Percentiles rank a stretch among this genome's conserved stretches.
These are phyloP conservation scores for Scylla paramamosain DNA, from an alignment of 1,140 invertebrate species.

Conservation along the genomic window DNA sequence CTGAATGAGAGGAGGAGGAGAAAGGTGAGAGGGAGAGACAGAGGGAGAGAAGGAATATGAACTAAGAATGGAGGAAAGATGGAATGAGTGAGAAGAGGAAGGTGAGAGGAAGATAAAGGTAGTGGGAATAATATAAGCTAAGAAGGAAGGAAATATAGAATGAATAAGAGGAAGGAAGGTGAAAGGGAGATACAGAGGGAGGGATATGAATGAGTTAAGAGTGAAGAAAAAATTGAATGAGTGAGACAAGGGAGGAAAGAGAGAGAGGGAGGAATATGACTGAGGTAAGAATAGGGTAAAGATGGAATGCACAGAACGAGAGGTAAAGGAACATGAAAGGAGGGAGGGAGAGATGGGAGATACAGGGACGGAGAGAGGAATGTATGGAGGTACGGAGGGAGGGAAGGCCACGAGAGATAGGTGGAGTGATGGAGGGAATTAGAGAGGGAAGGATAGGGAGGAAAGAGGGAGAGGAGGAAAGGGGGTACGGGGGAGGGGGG, in stretches of 20 bases:
- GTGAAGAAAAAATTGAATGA: neutral
- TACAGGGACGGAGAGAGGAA: neutral
- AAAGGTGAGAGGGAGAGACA: neutral
- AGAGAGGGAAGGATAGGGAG: neutral
- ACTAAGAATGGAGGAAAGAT: neutral
- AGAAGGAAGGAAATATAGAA: neutral
- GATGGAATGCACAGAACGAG: neutral
- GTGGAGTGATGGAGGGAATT: neutral
- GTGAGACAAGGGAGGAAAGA: neutral
- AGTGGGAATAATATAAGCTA: neutral
- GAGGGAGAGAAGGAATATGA: neutral
- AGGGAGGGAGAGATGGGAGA: neutral
- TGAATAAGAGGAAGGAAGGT: neutral
- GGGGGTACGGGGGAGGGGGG: neutral
- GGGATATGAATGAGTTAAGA: neutral
- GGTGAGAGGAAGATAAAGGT: neutral
- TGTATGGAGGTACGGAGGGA: neutral
- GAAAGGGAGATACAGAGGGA: neutral
- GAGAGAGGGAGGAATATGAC: neutral
- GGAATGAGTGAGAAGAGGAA: neutral
- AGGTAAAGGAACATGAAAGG: neutral
- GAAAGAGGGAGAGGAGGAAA: neutral
- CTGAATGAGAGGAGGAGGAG: neutral
- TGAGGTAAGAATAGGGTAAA: neutral
- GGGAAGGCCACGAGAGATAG: neutral